These are phyloP conservation scores for Oncorhynchus mykiss DNA, from an alignment of 2,113 vertebrate genomes.

Conservation along the genomic window DNA sequence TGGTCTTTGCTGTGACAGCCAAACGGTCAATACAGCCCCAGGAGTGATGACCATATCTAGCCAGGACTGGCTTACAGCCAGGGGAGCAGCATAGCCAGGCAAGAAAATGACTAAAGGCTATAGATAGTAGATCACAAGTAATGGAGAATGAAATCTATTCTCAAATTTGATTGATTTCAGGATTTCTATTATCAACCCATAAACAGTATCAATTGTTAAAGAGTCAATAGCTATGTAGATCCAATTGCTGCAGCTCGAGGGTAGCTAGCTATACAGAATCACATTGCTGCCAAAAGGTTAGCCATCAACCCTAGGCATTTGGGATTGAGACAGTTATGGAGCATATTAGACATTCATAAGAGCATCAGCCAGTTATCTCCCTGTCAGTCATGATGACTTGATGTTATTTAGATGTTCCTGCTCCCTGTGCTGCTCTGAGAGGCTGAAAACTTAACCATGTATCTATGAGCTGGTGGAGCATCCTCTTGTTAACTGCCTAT, in stretches of 20 bases:
- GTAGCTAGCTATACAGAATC: background rate
- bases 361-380: background rate
- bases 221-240: background rate
- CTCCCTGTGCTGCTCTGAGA: constrained; percentile 11
- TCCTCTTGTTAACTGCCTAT: constrained; percentile 24
- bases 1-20: background rate
- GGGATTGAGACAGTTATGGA: constrained; percentile 1
- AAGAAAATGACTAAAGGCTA: background rate
- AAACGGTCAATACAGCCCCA: background rate
- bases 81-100: background rate
- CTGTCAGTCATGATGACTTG: constrained; percentile 6
- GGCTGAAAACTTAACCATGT: constrained; percentile 22
- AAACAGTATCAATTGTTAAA: background rate
- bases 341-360: constrained; percentile 14
- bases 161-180: background rate
- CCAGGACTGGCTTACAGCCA: constrained; percentile 14
- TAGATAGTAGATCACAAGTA: background rate
- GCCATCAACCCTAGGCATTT: constrained; percentile 1
- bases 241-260: background rate
- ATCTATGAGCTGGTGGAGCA: constrained; percentile 13
- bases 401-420: constrained; percentile 25
- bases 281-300: background rate
- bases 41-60: background rate
- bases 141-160: background rate
- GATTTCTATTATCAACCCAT: background rate